Base-by-base conservation (phyloP, 2,797 vertebrate species). In the Acipenser oxyrinchus region DNA sequence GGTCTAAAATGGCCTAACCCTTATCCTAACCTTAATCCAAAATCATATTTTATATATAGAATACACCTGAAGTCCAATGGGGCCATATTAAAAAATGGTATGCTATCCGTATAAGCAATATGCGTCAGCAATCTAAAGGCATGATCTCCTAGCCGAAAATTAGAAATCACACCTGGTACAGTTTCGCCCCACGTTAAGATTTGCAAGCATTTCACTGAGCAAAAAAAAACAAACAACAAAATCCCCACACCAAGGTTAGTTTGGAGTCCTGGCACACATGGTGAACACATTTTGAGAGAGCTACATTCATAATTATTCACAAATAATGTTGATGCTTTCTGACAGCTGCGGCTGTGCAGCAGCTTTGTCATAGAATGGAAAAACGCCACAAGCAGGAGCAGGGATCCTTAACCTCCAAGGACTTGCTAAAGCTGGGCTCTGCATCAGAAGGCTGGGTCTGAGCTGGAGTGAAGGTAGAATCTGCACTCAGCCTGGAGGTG, bases 161-260 rank as follows among this genome's bases (percentile, higher is more conserved):
- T 58, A 75, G 77, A 77, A 67, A 63, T 61, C 64, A 72, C 60
- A 48, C 18, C 71, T 78, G 71, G 76, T 84, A 85, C 77, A 84
- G 83, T 84, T 78, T 4, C 60, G 0, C 50, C 84, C 87, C 75
- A 83, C 85, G 80, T 77, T 68, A 71, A 72, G 4, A 55, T 55
- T 55, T 67, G 68, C 73, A 70, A 64, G 71, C 69, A 74, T 72
- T 68, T 64, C 66, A 67, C 57, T 55, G 9, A 55, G 6, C 9
- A 55, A 55, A 55, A 10, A 10, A 10, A 10, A 55, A 62, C 23
- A 7, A 62, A 62, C 4, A 62, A 10, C 10, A 6, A 37, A 62
- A 37, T 62, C 23, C n/a, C 18, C 15, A 62, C 7, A 62, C 60
- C 15, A 37, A 62, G 15, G 60, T 62, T 62, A 62, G 60, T 62